Base-by-base conservation (phyloP, 1,140 invertebrate genomes). In the Bilobella aurantiaca region DNA sequence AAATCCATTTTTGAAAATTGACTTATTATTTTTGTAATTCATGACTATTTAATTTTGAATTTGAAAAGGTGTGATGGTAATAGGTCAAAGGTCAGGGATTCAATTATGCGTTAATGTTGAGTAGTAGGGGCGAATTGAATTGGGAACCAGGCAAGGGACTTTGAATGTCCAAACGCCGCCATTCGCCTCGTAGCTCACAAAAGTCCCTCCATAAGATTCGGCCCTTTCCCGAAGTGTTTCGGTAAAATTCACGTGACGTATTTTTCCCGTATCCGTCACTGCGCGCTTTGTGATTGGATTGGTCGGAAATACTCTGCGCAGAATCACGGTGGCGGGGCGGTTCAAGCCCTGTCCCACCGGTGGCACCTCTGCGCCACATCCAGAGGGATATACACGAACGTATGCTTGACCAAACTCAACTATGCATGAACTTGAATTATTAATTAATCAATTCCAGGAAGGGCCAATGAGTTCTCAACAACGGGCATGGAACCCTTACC, bases 231-330 rank as follows among this genome's bases (percentile, higher is more conserved):
- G 30, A n/a, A 64, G 53, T 42, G 30, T 31, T 25, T 31, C 25
- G 32, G 30, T 23, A 53, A 53, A 64, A 64, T 53, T 56, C 47
- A 64, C 34, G 30, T 57, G 62, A 28, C 37, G 57, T 12, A 58
- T 23, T 29, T 58, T 31, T 8, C 3, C 25, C 12, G 27, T 16
- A 28, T 62, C 61, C 37, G 2, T 62, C 5, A 53, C 23, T 5
- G 49, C 46, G n/a, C 32, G 12, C 29, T 61, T 61, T 1, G 5
- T 23, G 46, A 61, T 34, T 37, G 27, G 27, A 59, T 59, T 31
- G 18, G 31, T 59, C 14, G 58, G 58, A n/a, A 30, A 59, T 30
- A 31, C 58, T 14, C 25, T 16, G 18, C 27, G 28, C 25, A 53
- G 49, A 5, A 53, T 23, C 12, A 53, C 49, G 5, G 49, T 53